Evolutionary conservation across 2,797 vertebrate species (phyloP).

Genomic region (Acanthiza pusilla): DNA sequence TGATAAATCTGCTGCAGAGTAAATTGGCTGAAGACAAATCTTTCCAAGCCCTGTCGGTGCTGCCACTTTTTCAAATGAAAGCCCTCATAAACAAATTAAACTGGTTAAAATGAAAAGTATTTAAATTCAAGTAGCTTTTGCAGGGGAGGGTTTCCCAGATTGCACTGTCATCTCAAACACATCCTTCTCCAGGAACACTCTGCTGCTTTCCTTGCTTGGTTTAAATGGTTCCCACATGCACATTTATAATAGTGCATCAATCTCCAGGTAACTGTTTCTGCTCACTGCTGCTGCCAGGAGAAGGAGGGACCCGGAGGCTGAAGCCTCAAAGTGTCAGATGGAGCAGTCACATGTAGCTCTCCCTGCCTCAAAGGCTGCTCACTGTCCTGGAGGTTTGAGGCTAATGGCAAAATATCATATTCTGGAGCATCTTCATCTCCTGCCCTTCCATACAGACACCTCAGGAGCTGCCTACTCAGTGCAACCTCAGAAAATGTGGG

Average conservation of each 20-base stretch:
- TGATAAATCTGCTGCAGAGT: conserved; percentile 29
- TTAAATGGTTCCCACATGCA: neutral
- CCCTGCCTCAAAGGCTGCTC: neutral
- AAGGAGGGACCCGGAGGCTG: neutral
- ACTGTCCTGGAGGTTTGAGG: neutral
- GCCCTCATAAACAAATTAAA: conserved; percentile 44
- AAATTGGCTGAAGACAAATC: conserved; percentile 21
- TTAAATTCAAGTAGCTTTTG: neutral
- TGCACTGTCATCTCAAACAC: neutral
- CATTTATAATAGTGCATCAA: neutral
- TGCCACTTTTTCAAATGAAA: conserved; percentile 42
- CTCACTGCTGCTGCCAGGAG: neutral
- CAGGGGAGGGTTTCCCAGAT: neutral
- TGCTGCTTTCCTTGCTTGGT: neutral
- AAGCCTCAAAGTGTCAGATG: neutral
- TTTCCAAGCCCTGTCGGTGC: neutral
- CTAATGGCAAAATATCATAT: neutral
- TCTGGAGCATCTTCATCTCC: neutral
- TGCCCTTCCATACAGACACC: neutral
- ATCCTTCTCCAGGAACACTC: neutral
- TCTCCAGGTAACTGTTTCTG: neutral
- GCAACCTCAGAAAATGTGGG: neutral
- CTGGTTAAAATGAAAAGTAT: neutral
- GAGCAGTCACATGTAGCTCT: neutral
- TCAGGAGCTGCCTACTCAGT: neutral